These are phyloP conservation scores for Matsumurasca onukii DNA, from an alignment of 1,140 invertebrate species.

Conservation along the genomic window DNA sequence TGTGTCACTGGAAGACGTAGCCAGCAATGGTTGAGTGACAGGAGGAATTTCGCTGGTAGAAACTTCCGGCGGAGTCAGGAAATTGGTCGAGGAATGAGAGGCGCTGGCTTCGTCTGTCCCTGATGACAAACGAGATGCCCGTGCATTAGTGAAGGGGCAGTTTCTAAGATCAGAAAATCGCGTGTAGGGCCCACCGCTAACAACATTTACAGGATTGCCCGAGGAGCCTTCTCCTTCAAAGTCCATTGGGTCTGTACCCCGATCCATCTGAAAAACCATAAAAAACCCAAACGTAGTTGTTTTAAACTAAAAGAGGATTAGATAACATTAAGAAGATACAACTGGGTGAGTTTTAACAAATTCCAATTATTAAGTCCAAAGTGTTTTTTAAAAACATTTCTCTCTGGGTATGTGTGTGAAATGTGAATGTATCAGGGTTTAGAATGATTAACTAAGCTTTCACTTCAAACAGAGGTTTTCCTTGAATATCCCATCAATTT, in stretches of 20 bases:
- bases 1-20: not conserved
- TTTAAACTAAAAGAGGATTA: too few species aligned
- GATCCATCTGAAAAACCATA: slow-evolving; percentile 61
- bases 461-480: too few species aligned
- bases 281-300: too few species aligned
- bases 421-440: too few species aligned
- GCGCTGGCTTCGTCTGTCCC: slow-evolving; percentile 38
- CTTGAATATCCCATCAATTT: too few species aligned
- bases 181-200: slow-evolving; percentile 35
- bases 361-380: too few species aligned
- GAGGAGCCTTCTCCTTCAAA: slow-evolving; percentile 42
- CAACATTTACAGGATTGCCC: too few species aligned
- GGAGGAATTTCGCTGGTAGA: not conserved
- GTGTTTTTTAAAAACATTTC: too few species aligned
- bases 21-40: not conserved
- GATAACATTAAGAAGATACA: too few species aligned
- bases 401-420: too few species aligned
- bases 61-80: not conserved
- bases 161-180: not conserved
- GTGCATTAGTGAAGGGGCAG: not conserved
- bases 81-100: slow-evolving; percentile 34
- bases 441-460: too few species aligned
- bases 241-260: slow-evolving; percentile 69
- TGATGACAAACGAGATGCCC: not conserved
- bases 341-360: too few species aligned